Base-by-base conservation (phyloP, 2,888 invertebrate genomes). In the Marronus borbonicus region DNA sequence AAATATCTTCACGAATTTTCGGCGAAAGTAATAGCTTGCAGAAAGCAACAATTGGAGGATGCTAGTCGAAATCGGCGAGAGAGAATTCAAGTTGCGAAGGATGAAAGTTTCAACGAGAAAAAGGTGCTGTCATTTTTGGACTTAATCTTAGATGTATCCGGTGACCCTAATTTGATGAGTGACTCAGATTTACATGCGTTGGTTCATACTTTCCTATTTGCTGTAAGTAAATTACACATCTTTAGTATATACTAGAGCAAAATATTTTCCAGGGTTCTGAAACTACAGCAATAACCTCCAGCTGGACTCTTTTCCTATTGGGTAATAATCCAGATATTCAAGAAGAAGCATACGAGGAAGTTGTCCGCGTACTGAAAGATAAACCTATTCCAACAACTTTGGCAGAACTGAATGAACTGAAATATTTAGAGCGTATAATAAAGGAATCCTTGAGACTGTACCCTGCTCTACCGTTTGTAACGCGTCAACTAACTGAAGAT, bases 381-480 rank as follows among this genome's bases (percentile, higher is more conserved):
- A 82, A 85, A 83, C n/a, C 90, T 17, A 76, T 83, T 24, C 79
- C 80, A 3, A 81, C 82, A 1, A 90, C 89, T 2, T 81, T 85
- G 8, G 79, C 85, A 72, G 88, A 89, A 80, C 65, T 88, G 3
- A 81, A 82, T 14, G 83, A 87, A 78, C 49, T 92, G 91, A 90
- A 90, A 83, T 91, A 91, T 83, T 86, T 91, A 80, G 91, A 91
- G 74, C 81, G 88, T 64, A 90, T 90, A 0, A 89, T 92, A 62
- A 92, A 90, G 81, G 92, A 92, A 84, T 85, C 89, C 0, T 85
- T 92, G 60, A 85, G 92, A 10, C 80, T 92, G 20, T 91, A 88
- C 81, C 91, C 92, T 0, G 88, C 91, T 0, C 91, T 91, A 2
- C 92, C 92, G 1, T 76, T 90, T 0, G 89, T 90, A 77, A 89